These are phyloP conservation scores for Agrypnus murinus DNA, from an alignment of 2,888 invertebrate genomes.

Conservation along the genomic window DNA sequence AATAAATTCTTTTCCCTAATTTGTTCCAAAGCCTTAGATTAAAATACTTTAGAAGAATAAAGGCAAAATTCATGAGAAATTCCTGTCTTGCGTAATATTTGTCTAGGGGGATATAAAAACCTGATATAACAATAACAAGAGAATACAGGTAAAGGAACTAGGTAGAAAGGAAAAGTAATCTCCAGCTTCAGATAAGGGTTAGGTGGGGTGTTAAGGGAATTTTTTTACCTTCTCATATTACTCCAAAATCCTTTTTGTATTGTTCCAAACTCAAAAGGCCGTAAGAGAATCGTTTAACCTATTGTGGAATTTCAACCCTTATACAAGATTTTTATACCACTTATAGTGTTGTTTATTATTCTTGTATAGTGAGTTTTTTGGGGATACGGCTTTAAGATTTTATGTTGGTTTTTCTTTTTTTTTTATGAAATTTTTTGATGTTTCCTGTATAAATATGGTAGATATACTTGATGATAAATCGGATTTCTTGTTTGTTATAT, in stretches of 20 bases:
- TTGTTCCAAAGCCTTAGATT: no score
- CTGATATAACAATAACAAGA: slow-evolving; percentile 26
- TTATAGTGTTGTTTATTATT: slow-evolving; percentile 17
- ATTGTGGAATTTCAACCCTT: slow-evolving; percentile 45
- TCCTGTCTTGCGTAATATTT: no score
- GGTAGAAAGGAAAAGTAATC: background rate
- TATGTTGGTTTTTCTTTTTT: background rate
- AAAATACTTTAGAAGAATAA: no score
- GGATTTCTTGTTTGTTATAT: background rate
- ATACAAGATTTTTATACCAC: slow-evolving; percentile 31
- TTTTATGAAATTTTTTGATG: slow-evolving; percentile 2
- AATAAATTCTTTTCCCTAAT: no score
- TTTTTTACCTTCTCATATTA: slow-evolving; percentile 49
- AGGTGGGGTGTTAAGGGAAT: slow-evolving; percentile 30
- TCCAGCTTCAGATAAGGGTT: slow-evolving; percentile 29
- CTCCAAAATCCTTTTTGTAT: slow-evolving; percentile 35
- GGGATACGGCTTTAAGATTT: background rate
- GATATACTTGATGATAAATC: background rate
- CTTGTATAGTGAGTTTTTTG: background rate
- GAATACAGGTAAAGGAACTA: slow-evolving; percentile 1
- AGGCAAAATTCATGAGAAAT: background rate
- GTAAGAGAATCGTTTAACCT: slow-evolving; percentile 50
- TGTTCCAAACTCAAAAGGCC: slow-evolving; percentile 48
- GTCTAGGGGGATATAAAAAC: slow-evolving; percentile 16
- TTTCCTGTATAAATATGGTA: slow-evolving; percentile 6